These are phyloP conservation scores for Pedetes capensis DNA, from an alignment of 2,113 vertebrate genomes.

Conservation along the genomic window DNA sequence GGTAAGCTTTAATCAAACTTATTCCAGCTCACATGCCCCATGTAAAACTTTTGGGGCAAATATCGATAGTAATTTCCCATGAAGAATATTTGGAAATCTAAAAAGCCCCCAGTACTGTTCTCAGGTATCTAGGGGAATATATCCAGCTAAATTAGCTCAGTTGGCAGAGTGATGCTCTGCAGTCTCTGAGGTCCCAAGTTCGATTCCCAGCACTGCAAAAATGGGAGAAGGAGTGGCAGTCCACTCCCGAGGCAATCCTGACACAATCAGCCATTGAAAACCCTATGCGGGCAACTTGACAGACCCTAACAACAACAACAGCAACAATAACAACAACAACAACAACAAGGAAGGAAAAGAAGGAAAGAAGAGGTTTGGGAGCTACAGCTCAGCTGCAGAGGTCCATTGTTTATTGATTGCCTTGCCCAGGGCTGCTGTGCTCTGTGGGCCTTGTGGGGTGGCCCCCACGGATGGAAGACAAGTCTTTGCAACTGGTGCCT, in stretches of 20 bases:
- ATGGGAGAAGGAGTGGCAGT: too few species aligned
- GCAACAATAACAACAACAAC: too few species aligned
- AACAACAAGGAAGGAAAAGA: not conserved
- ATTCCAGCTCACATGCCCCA: not conserved
- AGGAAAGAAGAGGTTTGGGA: not conserved
- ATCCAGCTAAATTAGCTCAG: not conserved
- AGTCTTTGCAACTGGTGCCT: not conserved
- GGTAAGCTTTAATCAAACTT: not conserved
- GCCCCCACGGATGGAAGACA: not conserved
- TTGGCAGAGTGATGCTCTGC: too few species aligned
- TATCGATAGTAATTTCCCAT: not conserved
- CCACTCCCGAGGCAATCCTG: too few species aligned
- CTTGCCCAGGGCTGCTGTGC: not conserved
- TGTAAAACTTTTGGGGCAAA: not conserved
- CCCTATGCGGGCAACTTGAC: too few species aligned
- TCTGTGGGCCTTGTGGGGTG: not conserved
- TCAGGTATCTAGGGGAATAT: not conserved
- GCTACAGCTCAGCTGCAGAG: not conserved
- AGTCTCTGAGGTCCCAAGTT: too few species aligned
- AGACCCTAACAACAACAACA: too few species aligned
- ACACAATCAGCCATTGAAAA: too few species aligned
- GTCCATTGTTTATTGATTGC: accelerated
- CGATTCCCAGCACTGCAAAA: too few species aligned
- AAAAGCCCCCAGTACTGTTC: not conserved
- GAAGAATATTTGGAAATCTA: not conserved